Base-by-base conservation (phyloP, 2,113 vertebrate species). In the Perccottus glenii region DNA sequence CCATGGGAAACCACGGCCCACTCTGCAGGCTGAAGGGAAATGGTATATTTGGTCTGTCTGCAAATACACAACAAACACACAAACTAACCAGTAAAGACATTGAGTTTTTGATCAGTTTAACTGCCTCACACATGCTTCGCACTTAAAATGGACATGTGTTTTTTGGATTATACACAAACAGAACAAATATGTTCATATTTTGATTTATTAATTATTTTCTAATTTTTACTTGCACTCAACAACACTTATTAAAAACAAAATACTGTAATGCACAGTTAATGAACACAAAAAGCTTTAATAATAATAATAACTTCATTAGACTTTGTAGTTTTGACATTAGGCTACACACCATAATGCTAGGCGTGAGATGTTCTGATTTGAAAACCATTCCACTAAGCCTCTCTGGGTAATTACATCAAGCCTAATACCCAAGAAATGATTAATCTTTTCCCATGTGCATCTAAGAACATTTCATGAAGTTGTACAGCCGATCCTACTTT, bases 31-130 rank as follows among this genome's bases (percentile, higher is more conserved):
- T 48, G 70, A 70, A 81, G 78, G 81, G 63, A 85, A 82, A 60
- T 68, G 27, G 70, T 58, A 82, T 80, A 69, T 86, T 81, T 71
- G 70, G 78, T 83, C 51, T 80, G 55, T 83, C 63, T 56, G 72
- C 61, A 80, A 73, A 64, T 43, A 80, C 70, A 88, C 64, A 87
- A 75, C 68, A 87, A 81, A 81, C 79, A 78, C 56, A 80, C 67
- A 78, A 87, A 81, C 75, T 80, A 2, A 27, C 19, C 19, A 46
- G 51, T 67, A 48, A 44, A 71, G 66, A 87, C 85, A 83, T 60
- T 50, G 57, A 58, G 58, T 65, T 52, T 72, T 79, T 84, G 70
- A 84, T 59, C 11, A 1, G 56, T 78, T 83, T 87, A 82, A 88
- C 87, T 75, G 76, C 61, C 49, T 64, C 48, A 59, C 83, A 87